phyloP scores from a whole-genome alignment of 2,797 vertebrate genomes.

The Numenius phaeopus region DNA sequence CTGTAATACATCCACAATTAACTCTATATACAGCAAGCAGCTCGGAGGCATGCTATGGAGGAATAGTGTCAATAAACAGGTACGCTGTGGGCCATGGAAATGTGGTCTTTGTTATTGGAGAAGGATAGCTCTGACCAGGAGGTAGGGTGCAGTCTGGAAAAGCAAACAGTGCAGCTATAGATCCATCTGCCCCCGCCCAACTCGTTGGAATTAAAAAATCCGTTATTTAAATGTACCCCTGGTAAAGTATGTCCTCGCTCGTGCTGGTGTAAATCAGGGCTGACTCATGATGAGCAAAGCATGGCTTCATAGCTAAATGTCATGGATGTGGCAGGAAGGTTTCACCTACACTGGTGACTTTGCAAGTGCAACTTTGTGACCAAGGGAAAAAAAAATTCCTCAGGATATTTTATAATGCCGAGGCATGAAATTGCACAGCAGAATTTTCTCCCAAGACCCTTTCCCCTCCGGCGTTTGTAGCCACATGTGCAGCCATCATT shows the following conservation, averaged over 20 bases:
- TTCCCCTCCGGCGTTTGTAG: neutral
- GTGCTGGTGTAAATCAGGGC: neutral
- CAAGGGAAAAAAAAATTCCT: neutral
- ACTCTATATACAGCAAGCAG: constrained; percentile 4
- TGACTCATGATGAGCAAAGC: neutral
- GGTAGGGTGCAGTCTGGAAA: constrained; percentile 37
- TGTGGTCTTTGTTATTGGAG: constrained; percentile 10
- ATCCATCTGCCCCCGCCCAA: neutral
- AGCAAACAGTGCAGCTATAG: constrained; percentile 10
- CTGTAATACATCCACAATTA: constrained; percentile 48
- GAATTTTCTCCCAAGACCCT: constrained; percentile 35
- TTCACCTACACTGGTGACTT: neutral
- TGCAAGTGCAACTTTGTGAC: neutral
- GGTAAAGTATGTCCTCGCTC: neutral
- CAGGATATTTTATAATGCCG: neutral
- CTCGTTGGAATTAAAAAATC: neutral
- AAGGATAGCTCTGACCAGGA: neutral
- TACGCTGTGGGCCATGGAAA: neutral
- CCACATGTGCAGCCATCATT: constrained; percentile 4
- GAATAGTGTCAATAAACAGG: constrained; percentile 67
- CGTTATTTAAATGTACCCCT: neutral
- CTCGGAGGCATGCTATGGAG: neutral
- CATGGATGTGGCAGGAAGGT: neutral
- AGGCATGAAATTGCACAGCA: constrained; percentile 46
- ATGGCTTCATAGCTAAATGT: neutral